A percentile compares a stretch with the other conserved stretches of the same genome.
These are phyloP conservation scores for Mizuhopecten yessoensis DNA, from an alignment of 1,140 invertebrate genomes.

Conservation along the genomic window DNA sequence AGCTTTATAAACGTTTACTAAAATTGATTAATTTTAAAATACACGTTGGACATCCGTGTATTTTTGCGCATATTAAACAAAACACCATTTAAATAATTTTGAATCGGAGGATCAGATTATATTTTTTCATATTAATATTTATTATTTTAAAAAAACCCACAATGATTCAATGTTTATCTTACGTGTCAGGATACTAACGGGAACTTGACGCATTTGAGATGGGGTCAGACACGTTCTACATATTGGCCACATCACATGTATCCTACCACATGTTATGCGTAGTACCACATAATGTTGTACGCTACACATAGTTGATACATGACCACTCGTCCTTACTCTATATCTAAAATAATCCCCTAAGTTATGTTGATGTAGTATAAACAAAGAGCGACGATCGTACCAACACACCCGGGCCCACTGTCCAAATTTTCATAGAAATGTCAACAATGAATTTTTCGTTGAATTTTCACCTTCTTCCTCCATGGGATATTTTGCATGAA, in stretches of 20 bases:
- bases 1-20: too few species aligned
- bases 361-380: neutral
- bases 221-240: neutral
- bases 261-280: neutral
- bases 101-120: too few species aligned
- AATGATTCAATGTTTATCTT: conserved; percentile 21
- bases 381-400: neutral
- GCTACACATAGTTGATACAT: neutral
- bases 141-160: neutral
- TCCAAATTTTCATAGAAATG: conserved; percentile 26
- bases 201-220: neutral
- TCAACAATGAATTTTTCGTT: neutral
- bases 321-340: neutral
- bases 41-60: too few species aligned
- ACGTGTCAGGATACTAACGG: neutral
- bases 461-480: neutral
- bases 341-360: neutral
- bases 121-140: too few species aligned
- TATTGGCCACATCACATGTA: neutral
- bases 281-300: neutral
- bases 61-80: too few species aligned
- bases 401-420: neutral
- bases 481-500: too few species aligned
- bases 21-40: too few species aligned
- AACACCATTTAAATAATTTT: too few species aligned